phyloP scores from a whole-genome alignment of 2,113 vertebrate genomes.

The crab-eating macaque (Macaca fascicularis) region T2T-MFA8v1.1 NC_088395.1:93277001-93277500 shows the following conservation, averaged over 20 bases:
- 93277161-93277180: background rate
- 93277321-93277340: background rate
- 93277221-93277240: slow-evolving; percentile 5
- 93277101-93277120: background rate
- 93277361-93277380: background rate
- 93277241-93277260: background rate
- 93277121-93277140: background rate
- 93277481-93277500: background rate
- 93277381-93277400: background rate
- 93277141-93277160: background rate
- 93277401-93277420: background rate
- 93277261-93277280: background rate
- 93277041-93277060: background rate
- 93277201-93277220: background rate
- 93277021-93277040: background rate
- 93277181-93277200: background rate
- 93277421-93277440: background rate
- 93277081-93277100: background rate
- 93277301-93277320: background rate
- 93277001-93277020: background rate
- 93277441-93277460: background rate
- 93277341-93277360: background rate
- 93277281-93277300: background rate
- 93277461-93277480: background rate
- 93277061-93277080: background rate